phyloP scores from a whole-genome alignment of 2,888 invertebrate species.

The Ennomos fuscantarius region DNA sequence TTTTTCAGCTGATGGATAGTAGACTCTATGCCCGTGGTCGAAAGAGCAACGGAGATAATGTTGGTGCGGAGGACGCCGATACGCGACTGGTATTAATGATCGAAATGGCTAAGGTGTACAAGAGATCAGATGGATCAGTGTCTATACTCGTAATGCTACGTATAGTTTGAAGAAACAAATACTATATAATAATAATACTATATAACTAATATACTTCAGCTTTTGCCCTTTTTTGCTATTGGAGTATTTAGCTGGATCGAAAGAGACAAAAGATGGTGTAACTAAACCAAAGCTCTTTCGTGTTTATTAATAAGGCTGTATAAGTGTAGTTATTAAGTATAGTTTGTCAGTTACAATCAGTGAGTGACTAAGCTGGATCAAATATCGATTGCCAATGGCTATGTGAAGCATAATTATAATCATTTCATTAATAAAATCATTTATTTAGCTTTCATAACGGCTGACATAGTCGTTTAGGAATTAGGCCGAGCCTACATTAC shows the following conservation, averaged over 20 bases:
- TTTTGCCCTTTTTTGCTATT: neutral
- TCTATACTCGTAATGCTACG: neutral
- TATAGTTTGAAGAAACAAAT: neutral
- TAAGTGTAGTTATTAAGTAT: too few relatives aligned
- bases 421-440: constrained; percentile 37
- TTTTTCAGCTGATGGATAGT: constrained; percentile 45
- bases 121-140: constrained; percentile 37
- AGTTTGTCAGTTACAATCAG: too few relatives aligned
- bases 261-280: too few relatives aligned
- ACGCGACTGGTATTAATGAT: constrained; percentile 54
- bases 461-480: constrained; percentile 44
- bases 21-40: constrained; percentile 44
- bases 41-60: constrained; percentile 42
- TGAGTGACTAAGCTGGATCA: constrained; percentile 15
- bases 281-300: too few relatives aligned
- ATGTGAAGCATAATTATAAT: constrained; percentile 8
- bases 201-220: neutral
- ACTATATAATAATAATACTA: too few relatives aligned
- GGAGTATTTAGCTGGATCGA: too few relatives aligned
- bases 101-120: constrained; percentile 39
- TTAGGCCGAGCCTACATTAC: constrained; percentile 45
- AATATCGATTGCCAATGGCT: constrained; percentile 28
- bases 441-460: constrained; percentile 44
- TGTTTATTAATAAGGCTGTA: too few relatives aligned
- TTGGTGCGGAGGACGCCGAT: constrained; percentile 33